Evolutionary conservation across 2,888 invertebrate species (phyloP).

Genomic region (Aelia acuminata): DNA sequence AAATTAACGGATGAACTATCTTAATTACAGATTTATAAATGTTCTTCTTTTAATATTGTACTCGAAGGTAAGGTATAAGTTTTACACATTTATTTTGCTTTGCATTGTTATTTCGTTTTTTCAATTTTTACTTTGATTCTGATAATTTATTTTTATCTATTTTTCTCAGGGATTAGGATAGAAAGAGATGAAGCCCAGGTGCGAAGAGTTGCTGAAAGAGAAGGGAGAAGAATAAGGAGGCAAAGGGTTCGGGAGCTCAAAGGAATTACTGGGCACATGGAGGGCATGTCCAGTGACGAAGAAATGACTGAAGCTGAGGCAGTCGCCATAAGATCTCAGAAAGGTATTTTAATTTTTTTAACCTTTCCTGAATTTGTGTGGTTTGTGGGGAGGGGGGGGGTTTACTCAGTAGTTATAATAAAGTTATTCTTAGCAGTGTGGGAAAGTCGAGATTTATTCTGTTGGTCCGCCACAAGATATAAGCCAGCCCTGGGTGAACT

Average conservation of each 20-base stretch:
- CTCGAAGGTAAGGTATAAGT: not conserved
- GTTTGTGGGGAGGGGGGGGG: too few relatives aligned
- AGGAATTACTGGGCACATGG: conserved; percentile 76
- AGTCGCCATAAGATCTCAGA: conserved; percentile 75
- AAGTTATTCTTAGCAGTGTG: too few relatives aligned
- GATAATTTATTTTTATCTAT: not conserved
- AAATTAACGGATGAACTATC: too few relatives aligned
- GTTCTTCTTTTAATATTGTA: too few relatives aligned
- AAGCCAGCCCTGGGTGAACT: too few relatives aligned
- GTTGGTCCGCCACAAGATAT: too few relatives aligned
- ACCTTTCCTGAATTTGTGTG: too few relatives aligned
- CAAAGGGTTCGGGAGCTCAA: conserved; percentile 79
- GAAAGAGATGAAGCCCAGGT: conserved; percentile 65
- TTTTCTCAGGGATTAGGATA: conserved; percentile 9
- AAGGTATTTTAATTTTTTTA: conserved; percentile 69
- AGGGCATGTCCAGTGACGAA: conserved; percentile 97
- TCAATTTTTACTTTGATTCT: not conserved
- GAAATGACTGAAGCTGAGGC: conserved; percentile 90
- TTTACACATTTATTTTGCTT: not conserved
- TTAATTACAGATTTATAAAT: too few relatives aligned
- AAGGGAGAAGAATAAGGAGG: conserved; percentile 90
- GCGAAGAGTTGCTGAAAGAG: conserved; percentile 89
- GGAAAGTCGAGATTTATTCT: too few relatives aligned
- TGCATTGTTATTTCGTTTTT: not conserved
- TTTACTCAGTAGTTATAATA: too few relatives aligned